phyloP scores from a whole-genome alignment of 2,797 vertebrate species.

The Threskiornis aethiopicus region DNA sequence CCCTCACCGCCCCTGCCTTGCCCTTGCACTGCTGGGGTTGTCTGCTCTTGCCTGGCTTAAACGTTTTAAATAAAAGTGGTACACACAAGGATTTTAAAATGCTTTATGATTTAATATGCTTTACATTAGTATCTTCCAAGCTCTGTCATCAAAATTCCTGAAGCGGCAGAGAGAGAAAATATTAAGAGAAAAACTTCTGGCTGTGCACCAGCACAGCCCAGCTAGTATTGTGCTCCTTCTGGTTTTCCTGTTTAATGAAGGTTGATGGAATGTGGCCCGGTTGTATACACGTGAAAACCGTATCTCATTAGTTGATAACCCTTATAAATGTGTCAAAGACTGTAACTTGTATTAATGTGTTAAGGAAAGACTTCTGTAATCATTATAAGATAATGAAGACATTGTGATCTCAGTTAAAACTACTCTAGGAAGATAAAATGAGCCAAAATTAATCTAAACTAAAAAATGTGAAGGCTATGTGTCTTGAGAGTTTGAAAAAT shows the following conservation, averaged over 20 bases:
- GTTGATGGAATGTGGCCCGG: neutral
- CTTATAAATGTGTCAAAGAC: neutral
- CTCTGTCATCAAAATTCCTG: neutral
- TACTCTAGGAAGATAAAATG: conserved; percentile 23
- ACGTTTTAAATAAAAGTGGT: neutral
- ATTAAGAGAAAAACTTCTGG: neutral
- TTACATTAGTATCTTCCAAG: neutral
- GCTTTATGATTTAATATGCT: neutral
- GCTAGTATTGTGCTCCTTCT: neutral
- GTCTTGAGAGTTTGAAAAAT: conserved; percentile 26
- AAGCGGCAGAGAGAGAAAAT: neutral
- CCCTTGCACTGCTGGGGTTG: neutral
- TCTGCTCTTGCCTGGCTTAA: neutral
- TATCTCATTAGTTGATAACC: conserved; percentile 11
- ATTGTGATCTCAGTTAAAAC: neutral
- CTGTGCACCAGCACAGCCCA: neutral
- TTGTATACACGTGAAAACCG: neutral
- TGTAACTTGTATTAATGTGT: neutral
- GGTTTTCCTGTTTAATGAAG: neutral
- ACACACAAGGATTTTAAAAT: neutral
- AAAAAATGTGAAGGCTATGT: neutral
- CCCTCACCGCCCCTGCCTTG: neutral
- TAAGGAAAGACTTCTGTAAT: conserved; percentile 3
- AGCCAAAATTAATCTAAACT: conserved; percentile 1
- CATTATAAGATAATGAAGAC: conserved; percentile 26